Conservation (phyloP, 1,140 invertebrate genomes). For the Drosophila saltans region DNA sequence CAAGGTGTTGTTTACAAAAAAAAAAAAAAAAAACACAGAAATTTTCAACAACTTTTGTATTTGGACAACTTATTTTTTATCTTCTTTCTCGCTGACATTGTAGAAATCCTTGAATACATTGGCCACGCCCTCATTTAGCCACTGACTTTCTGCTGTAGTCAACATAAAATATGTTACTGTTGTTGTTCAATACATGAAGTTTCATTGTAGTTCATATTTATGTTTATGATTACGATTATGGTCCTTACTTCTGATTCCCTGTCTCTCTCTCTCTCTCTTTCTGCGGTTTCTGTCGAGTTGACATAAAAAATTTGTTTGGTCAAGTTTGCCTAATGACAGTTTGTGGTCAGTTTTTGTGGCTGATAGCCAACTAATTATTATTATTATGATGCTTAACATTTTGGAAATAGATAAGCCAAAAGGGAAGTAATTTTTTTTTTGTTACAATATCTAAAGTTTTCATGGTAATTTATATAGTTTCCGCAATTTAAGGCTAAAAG, state of each 20-base stretch:
- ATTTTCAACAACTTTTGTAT: slow-evolving; percentile 45
- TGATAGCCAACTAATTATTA: slow-evolving; percentile 43
- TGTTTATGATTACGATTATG: slow-evolving; percentile 34
- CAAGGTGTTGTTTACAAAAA: slow-evolving; percentile 6
- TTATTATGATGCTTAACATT: neutral
- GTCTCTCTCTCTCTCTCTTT: neutral
- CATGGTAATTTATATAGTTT: neutral
- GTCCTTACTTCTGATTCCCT: neutral
- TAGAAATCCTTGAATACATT: slow-evolving; percentile 1
- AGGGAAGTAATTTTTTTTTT: neutral
- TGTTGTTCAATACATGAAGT: slow-evolving; percentile 2
- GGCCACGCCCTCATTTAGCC: slow-evolving; percentile 20
- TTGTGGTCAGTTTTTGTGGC: slow-evolving; percentile 31
- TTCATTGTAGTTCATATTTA: slow-evolving; percentile 37
- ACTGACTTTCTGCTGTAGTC: slow-evolving; percentile 40
- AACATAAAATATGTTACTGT: slow-evolving; percentile 30
- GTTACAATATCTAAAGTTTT: neutral
- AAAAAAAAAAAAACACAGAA: neutral
- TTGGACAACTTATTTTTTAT: neutral
- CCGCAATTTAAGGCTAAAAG: neutral
- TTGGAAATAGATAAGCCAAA: slow-evolving; percentile 8
- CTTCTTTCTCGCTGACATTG: slow-evolving; percentile 11
- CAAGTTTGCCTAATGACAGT: slow-evolving; percentile 45
- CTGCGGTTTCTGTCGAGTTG: slow-evolving; percentile 53
- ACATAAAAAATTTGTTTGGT: slow-evolving; percentile 45